Conservation (phyloP, 1,140 invertebrate genomes). For the Drosophila ambigua region DNA sequence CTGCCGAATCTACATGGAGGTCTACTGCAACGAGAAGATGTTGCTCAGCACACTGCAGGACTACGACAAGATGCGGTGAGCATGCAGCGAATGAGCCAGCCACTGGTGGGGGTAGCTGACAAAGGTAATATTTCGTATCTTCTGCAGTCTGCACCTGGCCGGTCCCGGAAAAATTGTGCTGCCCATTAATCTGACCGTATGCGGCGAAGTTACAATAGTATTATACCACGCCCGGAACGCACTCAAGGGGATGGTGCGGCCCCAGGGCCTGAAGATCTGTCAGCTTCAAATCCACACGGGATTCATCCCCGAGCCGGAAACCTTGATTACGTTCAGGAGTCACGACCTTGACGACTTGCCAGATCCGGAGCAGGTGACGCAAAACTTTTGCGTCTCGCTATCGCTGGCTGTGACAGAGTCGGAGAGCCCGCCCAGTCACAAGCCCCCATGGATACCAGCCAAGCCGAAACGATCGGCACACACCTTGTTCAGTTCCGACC, state of each 20-base stretch:
- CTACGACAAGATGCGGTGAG: constrained; percentile 92
- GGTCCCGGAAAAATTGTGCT: constrained; percentile 88
- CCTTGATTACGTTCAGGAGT: constrained; percentile 89
- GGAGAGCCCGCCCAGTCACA: constrained; percentile 86
- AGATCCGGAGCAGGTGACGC: constrained; percentile 92
- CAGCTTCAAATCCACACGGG: constrained; percentile 95
- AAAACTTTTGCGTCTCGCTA: constrained; percentile 89
- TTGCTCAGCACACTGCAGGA: constrained; percentile 93
- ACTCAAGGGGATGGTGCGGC: constrained; percentile 91
- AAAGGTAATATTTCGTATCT: neutral
- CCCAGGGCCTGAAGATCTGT: constrained; percentile 94
- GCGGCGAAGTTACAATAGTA: constrained; percentile 93
- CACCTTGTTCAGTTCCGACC: constrained; percentile 90
- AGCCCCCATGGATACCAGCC: constrained; percentile 91
- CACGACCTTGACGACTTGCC: constrained; percentile 92
- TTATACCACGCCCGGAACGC: constrained; percentile 94
- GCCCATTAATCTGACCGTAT: constrained; percentile 87
- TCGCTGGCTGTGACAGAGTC: constrained; percentile 90
- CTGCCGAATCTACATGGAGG: constrained; percentile 95
- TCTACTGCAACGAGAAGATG: constrained; percentile 94
- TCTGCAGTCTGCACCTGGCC: constrained; percentile 88
- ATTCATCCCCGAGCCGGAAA: constrained; percentile 90
- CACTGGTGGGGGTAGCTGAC: too few relatives aligned
- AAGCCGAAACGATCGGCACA: constrained; percentile 85
- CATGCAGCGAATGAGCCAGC: neutral